Evolutionary conservation across 2,113 vertebrate genomes (phyloP), one percentile per base, ranked within the genome.

Genomic region (Notothenia coriiceps): DNA sequence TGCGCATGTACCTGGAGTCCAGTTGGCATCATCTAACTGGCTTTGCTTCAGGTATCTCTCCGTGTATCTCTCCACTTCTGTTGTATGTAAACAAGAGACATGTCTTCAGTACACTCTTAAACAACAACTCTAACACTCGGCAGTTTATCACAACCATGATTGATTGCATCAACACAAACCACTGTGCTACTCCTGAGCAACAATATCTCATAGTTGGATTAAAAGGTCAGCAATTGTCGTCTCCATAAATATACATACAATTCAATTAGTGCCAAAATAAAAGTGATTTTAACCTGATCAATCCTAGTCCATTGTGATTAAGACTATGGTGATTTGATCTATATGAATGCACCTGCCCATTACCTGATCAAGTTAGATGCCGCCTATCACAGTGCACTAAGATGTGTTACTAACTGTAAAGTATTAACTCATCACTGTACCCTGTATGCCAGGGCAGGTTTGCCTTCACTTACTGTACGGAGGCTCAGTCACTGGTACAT

Each of bases 31-130:
- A 0, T 88, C 59, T 12, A 91, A 79, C 81, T 91, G 90, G 33
- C 74, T 84, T 90, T 93, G 89, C 88, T 89, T 91, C 67, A 89
- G 54, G 43, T 98, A 97, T 87, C 95, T 95, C 85, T 96, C 93
- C 9, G 96, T 95, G 71, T 98, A 97, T 66, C 94, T 92, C 89
- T 98, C 96, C 90, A 97, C 94, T 74, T 88, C 97, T 97, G 81
- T 83, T 89, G 70, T 54, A 78, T 43, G 67, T 49, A 51, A 93
- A 90, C 43, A 71, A 70, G 57, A 47, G 10, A 10, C 74, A 68
- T 13, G 43, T 70, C 4, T 64, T 82, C 5, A 62, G 5, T 49
- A 13, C 7, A 67, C 25, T 29, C 13, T 18, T 25, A 62, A 44
- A 75, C 40, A 5, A 40, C 51, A 13, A 47, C 47, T 13, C 7